Evolutionary conservation across 2,888 invertebrate genomes (phyloP).

Genomic region (Eugnorisma glareosa): DNA sequence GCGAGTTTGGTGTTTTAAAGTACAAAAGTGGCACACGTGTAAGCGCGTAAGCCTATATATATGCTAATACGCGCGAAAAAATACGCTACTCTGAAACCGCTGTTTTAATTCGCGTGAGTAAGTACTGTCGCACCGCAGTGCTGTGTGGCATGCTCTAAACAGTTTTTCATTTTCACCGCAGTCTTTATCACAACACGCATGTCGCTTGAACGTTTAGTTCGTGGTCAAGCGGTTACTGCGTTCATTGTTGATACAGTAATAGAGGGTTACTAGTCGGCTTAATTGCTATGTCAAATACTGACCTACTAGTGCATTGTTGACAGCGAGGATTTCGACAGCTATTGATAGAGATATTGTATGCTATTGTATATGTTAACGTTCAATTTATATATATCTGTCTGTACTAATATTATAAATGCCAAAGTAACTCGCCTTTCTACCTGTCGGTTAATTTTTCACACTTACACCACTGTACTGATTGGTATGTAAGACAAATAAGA

Average conservation of each 20-base stretch:
- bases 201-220: neutral
- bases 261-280: neutral
- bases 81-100: neutral
- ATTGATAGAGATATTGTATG: neutral
- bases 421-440: too few species aligned
- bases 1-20: neutral
- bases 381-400: neutral
- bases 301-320: conserved; percentile 18
- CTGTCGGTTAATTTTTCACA: too few species aligned
- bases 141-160: too few species aligned
- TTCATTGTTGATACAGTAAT: neutral
- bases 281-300: conserved; percentile 20
- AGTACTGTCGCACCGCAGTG: neutral
- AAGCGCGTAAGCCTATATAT: neutral
- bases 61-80: neutral
- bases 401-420: too few species aligned
- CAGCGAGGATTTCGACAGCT: conserved; percentile 1
- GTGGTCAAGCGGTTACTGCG: neutral
- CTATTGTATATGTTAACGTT: neutral
- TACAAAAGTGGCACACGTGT: neutral
- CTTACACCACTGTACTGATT: too few species aligned
- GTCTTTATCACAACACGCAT: neutral
- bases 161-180: neutral
- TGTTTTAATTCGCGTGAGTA: neutral
- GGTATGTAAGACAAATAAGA: too few species aligned